A percentile compares a stretch with the other conserved stretches of the same genome.
These are phyloP conservation scores for Capitulum mitella DNA, from an alignment of 2,888 invertebrate species.

Conservation along the genomic window DNA sequence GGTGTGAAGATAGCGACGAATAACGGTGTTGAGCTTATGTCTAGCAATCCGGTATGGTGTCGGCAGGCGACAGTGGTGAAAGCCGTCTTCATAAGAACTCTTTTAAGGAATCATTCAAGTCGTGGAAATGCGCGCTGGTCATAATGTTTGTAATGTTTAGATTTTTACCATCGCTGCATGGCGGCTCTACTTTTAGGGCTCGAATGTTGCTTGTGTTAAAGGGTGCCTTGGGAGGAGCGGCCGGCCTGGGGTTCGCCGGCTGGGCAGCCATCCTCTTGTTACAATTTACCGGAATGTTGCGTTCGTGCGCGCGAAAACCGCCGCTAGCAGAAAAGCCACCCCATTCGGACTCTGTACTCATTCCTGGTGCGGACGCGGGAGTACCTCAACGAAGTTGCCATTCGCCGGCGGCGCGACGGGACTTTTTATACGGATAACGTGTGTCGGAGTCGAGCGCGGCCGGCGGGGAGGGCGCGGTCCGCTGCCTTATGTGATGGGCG, in stretches of 20 bases:
- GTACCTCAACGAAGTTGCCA: neutral
- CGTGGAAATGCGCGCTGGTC: neutral
- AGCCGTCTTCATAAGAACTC: constrained; percentile 19
- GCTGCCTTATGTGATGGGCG: too few species aligned
- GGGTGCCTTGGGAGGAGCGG: neutral
- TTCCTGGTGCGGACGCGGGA: neutral
- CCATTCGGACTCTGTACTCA: neutral
- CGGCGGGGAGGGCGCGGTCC: too few species aligned
- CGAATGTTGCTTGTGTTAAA: constrained; percentile 14
- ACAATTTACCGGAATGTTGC: constrained; percentile 7
- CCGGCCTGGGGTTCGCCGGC: neutral
- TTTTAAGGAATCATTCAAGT: constrained; percentile 9
- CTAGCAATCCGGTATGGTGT: neutral
- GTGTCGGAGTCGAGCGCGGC: too few species aligned
- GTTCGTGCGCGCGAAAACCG: neutral
- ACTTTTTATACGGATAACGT: neutral
- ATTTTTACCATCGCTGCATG: neutral
- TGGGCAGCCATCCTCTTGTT: neutral
- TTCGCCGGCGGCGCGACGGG: neutral
- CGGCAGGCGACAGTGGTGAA: neutral
- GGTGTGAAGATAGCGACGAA: neutral
- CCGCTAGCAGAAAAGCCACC: neutral
- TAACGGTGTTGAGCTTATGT: constrained; percentile 10
- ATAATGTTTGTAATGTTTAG: constrained; percentile 21
- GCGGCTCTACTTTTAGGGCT: neutral